These are phyloP conservation scores for Galeopsomyia nigrocyanea DNA, from an alignment of 2,888 invertebrate genomes.

Conservation along the genomic window DNA sequence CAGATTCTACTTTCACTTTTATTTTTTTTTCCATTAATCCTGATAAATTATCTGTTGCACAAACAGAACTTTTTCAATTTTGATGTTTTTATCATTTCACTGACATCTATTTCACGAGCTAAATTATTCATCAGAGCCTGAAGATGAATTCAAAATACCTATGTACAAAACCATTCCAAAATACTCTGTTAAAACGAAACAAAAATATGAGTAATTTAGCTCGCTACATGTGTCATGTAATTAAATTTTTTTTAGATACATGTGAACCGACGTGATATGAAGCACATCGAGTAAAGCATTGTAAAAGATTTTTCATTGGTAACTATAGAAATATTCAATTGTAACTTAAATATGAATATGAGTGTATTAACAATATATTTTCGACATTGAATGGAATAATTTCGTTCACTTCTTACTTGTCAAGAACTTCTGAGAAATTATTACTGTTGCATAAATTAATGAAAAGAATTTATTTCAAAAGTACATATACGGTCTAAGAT, in stretches of 20 bases:
- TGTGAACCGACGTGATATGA: background rate
- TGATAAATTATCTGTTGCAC: conserved; percentile 15
- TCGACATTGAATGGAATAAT: too few species aligned
- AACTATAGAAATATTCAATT: too few species aligned
- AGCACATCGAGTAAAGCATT: too few species aligned
- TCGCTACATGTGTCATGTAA: conserved; percentile 3
- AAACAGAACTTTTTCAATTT: conserved; percentile 21
- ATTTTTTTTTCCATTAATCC: conserved; percentile 4
- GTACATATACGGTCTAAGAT: background rate
- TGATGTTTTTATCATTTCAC: conserved; percentile 23
- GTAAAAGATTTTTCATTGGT: too few species aligned
- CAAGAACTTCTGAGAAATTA: too few species aligned
- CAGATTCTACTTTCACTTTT: background rate
- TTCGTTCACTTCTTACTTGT: too few species aligned
- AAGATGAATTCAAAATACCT: background rate
- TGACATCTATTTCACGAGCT: conserved; percentile 6
- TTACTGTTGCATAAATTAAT: too few species aligned
- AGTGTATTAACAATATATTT: too few species aligned
- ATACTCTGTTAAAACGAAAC: background rate
- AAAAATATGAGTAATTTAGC: conserved; percentile 7
- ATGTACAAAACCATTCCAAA: background rate
- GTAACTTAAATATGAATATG: too few species aligned
- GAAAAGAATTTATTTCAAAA: background rate
- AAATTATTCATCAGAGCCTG: conserved; percentile 4
- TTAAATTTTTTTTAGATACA: conserved; percentile 7